A percentile compares a stretch with the other conserved stretches of the same genome.
These are phyloP conservation scores for Ictalurus furcatus DNA, from an alignment of 2,113 vertebrate species.

Conservation along the genomic window DNA sequence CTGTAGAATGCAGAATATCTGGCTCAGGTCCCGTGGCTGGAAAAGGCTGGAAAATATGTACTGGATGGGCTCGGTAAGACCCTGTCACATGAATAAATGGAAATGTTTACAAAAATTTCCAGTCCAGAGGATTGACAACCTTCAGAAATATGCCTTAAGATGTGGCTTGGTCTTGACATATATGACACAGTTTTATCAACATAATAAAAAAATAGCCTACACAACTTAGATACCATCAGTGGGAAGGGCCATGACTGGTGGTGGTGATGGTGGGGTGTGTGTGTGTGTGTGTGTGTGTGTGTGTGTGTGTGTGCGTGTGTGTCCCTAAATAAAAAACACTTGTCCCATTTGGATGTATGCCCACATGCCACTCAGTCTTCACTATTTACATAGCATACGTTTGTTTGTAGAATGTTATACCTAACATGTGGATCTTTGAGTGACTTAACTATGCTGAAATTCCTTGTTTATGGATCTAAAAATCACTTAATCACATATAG, in stretches of 20 bases:
- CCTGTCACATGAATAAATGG: not conserved
- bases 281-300: not conserved
- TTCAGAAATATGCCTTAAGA: not conserved
- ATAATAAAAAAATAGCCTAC: not conserved
- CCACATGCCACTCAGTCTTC: conserved; percentile 24
- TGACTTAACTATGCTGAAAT: not conserved
- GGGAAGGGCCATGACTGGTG: conserved; percentile 15
- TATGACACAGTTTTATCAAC: not conserved
- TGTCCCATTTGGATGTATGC: conserved; percentile 23
- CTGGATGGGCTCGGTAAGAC: not conserved
- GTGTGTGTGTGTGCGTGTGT: not conserved
- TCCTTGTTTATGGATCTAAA: not conserved
- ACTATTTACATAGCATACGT: not conserved
- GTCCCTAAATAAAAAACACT: conserved; percentile 9
- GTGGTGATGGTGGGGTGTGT: not conserved
- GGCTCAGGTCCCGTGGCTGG: not conserved
- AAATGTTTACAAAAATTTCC: not conserved
- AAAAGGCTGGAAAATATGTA: not conserved
- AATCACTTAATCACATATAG: not conserved
- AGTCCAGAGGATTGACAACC: not conserved
- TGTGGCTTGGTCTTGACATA: not conserved
- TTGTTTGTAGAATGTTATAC: not conserved
- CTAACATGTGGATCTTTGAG: not conserved
- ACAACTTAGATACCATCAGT: conserved; percentile 19
- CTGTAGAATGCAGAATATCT: not conserved